These are phyloP conservation scores for Pedionomus torquatus DNA, from an alignment of 2,113 vertebrate genomes.

Conservation along the genomic window DNA sequence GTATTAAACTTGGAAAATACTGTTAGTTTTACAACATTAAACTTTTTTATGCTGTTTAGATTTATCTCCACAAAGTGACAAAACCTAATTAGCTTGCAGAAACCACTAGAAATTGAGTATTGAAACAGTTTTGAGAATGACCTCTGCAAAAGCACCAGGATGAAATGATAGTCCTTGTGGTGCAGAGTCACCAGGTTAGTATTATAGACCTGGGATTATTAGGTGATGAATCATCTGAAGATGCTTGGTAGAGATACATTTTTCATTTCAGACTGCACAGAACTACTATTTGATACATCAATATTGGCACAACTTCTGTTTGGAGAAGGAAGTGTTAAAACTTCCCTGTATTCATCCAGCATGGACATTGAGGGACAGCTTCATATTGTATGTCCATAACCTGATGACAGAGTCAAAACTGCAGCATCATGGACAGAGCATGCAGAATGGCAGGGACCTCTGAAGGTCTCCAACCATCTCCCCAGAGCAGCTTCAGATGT, in stretches of 20 bases:
- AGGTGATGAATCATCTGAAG: background rate
- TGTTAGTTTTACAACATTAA: background rate
- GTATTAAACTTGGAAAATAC: background rate
- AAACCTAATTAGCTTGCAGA: background rate
- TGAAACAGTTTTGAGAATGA: background rate
- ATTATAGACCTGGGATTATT: background rate
- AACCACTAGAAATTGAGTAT: background rate
- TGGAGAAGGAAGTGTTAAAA: background rate
- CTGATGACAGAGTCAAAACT: background rate
- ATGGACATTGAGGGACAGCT: background rate
- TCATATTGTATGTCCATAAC: background rate
- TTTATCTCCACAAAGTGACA: background rate
- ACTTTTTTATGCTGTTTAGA: background rate
- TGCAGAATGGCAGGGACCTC: background rate
- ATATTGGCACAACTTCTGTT: background rate
- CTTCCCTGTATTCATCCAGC: background rate
- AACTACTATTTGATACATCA: background rate
- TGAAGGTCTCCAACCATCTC: accelerated
- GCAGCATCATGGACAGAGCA: background rate
- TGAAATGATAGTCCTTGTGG: background rate
- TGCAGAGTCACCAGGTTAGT: accelerated
- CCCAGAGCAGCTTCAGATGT: background rate
- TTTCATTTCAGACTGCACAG: background rate
- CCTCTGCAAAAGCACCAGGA: background rate
- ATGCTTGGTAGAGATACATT: background rate